These are phyloP conservation scores for Sycophaga agraensis DNA, from an alignment of 1,140 invertebrate species.

Conservation along the genomic window DNA sequence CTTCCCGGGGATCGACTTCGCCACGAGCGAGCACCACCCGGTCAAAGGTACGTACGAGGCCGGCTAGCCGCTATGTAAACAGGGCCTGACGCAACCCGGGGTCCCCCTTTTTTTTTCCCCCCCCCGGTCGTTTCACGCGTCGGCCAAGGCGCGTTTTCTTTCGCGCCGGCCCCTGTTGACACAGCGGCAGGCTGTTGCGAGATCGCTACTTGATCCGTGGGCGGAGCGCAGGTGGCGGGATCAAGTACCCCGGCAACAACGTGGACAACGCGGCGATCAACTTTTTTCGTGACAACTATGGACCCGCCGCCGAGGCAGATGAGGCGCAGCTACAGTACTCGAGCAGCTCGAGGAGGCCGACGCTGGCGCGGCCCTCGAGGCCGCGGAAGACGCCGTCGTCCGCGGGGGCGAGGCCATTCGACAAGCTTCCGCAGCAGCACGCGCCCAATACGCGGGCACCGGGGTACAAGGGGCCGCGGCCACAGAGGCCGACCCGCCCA, in stretches of 20 bases:
- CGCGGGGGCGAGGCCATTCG: slow-evolving; percentile 41
- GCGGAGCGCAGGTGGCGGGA: too few relatives aligned
- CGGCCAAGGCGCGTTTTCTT: too few relatives aligned
- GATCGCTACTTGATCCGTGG: too few relatives aligned
- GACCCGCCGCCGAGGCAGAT: slow-evolving; percentile 7
- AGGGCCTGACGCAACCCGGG: too few relatives aligned
- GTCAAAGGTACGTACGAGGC: slow-evolving; percentile 2
- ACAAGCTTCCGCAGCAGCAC: slow-evolving; percentile 54
- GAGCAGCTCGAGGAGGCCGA: slow-evolving; percentile 36
- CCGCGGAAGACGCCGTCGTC: slow-evolving; percentile 33
- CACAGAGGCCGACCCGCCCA: slow-evolving; percentile 44
- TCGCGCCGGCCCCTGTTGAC: too few relatives aligned
- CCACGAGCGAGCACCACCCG: slow-evolving; percentile 36
- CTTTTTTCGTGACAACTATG: slow-evolving; percentile 21
- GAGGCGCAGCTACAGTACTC: slow-evolving; percentile 28
- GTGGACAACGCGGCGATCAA: slow-evolving; percentile 9
- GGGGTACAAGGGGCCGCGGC: slow-evolving; percentile 49
- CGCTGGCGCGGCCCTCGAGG: slow-evolving; percentile 32
- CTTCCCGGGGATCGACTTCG: slow-evolving; percentile 53
- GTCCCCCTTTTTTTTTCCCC: too few relatives aligned
- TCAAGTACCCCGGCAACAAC: slow-evolving; percentile 20
- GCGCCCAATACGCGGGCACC: slow-evolving; percentile 55
- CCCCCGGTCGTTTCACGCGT: too few relatives aligned
- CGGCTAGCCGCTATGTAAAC: too few relatives aligned
- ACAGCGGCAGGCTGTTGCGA: too few relatives aligned